These are phyloP conservation scores for Hofmannophila pseudospretella DNA, from an alignment of 2,888 invertebrate genomes.

Conservation along the genomic window DNA sequence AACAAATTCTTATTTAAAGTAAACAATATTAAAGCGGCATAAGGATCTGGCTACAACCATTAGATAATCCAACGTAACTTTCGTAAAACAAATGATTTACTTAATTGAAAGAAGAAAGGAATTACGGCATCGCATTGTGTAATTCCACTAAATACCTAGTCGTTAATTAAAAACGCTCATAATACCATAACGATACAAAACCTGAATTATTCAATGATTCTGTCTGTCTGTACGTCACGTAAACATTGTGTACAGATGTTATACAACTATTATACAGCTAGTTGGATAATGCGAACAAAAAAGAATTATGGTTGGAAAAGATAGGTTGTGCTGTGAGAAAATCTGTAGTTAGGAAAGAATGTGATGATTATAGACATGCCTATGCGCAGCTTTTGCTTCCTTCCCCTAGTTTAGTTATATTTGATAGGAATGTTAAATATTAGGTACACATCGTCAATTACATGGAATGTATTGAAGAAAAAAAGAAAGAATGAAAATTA, in stretches of 20 bases:
- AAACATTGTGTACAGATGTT: neutral
- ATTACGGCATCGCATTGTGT: too few species aligned
- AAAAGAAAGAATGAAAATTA: too few species aligned
- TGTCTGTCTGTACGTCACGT: slow-evolving; percentile 1
- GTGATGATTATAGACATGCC: neutral
- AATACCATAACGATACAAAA: neutral
- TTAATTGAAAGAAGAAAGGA: too few species aligned
- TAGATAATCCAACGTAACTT: too few species aligned
- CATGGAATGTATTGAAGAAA: too few species aligned
- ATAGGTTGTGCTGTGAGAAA: neutral
- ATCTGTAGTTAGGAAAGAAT: neutral
- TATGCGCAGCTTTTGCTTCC: neutral
- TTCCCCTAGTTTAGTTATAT: too few species aligned
- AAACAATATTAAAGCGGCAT: too few species aligned
- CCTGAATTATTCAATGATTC: slow-evolving; percentile 1
- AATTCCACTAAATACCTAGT: neutral
- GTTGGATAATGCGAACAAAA: slow-evolving; percentile 3
- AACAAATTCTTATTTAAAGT: too few species aligned
- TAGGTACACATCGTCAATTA: too few species aligned
- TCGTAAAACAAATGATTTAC: too few species aligned
- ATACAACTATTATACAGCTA: neutral
- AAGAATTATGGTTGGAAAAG: neutral
- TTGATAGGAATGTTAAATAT: too few species aligned
- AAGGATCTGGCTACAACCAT: too few species aligned
- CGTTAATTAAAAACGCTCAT: neutral